Evolutionary conservation across 2,113 vertebrate genomes (phyloP).

Genomic region (Cichladusa arquata): DNA sequence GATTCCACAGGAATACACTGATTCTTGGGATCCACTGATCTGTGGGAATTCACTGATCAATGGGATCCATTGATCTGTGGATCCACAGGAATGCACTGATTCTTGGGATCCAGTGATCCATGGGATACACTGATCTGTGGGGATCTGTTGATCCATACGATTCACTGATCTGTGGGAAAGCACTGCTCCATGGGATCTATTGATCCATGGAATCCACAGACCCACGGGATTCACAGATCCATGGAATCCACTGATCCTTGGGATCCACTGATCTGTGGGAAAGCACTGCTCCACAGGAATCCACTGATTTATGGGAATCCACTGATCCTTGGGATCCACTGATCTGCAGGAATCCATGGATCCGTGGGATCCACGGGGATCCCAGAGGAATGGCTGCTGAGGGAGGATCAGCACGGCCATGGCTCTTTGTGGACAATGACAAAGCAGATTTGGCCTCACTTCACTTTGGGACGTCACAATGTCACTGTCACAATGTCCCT

Average conservation of each 20-base stretch:
- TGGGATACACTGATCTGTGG: too few species aligned
- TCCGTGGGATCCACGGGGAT: neutral
- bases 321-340: too few species aligned
- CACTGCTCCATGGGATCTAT: neutral
- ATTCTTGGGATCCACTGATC: neutral
- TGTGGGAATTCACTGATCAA: neutral
- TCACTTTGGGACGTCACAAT: too few species aligned
- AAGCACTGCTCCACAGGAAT: too few species aligned
- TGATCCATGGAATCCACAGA: neutral
- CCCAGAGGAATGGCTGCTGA: rapidly evolving
- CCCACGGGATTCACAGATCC: neutral
- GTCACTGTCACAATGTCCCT: too few species aligned
- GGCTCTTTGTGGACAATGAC: neutral
- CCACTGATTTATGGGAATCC: too few species aligned
- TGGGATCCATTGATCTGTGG: too few species aligned
- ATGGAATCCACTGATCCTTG: neutral
- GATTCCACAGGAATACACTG: neutral
- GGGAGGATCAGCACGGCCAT: neutral
- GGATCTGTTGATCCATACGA: neutral
- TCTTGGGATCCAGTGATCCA: too few species aligned
- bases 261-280: neutral
- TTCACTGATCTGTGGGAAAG: neutral
- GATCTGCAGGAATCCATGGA: too few species aligned
- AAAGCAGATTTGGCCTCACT: too few species aligned
- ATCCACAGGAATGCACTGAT: neutral